phyloP scores from a whole-genome alignment of 2,888 invertebrate genomes.

The Amiota minor region DNA sequence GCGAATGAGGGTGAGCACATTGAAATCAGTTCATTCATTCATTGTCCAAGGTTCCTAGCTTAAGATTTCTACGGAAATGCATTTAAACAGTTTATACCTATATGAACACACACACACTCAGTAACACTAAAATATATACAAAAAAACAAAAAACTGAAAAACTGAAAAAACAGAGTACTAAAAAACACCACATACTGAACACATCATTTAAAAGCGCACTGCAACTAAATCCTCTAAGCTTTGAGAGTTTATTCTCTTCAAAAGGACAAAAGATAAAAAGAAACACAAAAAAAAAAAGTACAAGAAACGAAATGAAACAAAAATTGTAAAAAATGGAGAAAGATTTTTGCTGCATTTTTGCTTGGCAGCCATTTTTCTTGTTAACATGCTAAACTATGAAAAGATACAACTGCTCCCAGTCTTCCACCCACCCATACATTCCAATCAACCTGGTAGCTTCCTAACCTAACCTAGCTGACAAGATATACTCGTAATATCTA shows the following conservation, averaged over 20 bases:
- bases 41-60: too few species aligned
- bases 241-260: constrained; percentile 10
- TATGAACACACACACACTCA: neutral
- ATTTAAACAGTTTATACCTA: neutral
- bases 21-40: too few species aligned
- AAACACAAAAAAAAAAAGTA: constrained; percentile 16
- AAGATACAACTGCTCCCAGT: constrained; percentile 8
- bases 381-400: constrained; percentile 26
- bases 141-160: neutral
- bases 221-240: neutral
- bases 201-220: neutral
- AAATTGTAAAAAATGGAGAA: neutral
- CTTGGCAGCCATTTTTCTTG: constrained; percentile 22
- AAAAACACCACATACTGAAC: neutral
- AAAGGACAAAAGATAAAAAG: constrained; percentile 25
- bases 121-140: neutral
- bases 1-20: too few species aligned
- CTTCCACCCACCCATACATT: too few species aligned
- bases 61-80: neutral
- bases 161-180: neutral
- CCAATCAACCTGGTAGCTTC: too few species aligned
- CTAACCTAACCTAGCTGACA: neutral
- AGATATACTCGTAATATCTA: neutral
- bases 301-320: constrained; percentile 23
- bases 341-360: too few species aligned